Evolutionary conservation across 2,113 vertebrate species (phyloP).

Genomic region (Microtus richardsoni): DNA sequence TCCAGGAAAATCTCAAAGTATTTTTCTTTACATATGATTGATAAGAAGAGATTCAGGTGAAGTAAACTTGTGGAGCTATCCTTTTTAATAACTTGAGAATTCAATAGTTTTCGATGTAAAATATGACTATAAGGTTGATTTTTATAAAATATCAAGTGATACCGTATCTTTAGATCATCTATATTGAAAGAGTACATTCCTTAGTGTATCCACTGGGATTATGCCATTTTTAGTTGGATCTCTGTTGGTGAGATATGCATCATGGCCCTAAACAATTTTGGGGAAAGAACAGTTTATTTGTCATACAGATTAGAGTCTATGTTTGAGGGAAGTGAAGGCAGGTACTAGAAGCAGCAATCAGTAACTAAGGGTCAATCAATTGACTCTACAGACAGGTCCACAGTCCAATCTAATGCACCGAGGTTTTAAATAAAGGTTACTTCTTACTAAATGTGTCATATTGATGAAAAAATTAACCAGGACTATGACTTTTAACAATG

Average conservation of each 20-base stretch:
- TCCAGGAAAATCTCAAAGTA: conserved; percentile 1
- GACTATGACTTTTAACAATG: background rate
- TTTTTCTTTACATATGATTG: background rate
- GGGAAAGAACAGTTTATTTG: background rate
- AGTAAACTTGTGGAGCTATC: background rate
- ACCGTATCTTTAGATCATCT: background rate
- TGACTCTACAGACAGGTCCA: background rate
- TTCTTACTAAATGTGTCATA: background rate
- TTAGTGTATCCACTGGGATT: background rate
- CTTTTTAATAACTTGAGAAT: background rate
- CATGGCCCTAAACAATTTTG: background rate
- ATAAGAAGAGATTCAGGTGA: background rate
- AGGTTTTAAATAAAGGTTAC: background rate
- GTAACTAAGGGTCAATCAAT: background rate
- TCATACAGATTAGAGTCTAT: background rate
- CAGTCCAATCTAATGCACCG: background rate
- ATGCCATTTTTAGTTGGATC: background rate
- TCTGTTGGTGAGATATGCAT: no score
- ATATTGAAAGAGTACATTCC: background rate
- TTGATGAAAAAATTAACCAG: background rate
- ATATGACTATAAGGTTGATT: background rate
- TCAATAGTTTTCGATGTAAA: background rate
- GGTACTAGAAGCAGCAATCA: background rate
- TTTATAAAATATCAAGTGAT: background rate
- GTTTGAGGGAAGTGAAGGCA: background rate